Evolutionary conservation across 2,797 vertebrate species (phyloP), one percentile per base, ranked within the genome.

Genomic region (Antennarius maculatus): DNA sequence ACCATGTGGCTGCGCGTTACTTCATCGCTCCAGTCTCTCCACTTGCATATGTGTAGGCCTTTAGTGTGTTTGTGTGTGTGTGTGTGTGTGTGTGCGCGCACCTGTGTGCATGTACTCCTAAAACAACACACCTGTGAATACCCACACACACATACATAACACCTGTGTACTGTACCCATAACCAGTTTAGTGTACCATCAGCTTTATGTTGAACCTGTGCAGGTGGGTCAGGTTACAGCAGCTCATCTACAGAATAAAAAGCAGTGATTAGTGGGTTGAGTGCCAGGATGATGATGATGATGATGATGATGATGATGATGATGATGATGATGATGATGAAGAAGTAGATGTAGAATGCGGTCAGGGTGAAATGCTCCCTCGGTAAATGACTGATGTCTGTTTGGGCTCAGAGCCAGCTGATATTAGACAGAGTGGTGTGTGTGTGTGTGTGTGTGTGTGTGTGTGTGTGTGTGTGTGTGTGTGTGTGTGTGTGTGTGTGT

Each of bases 321-420:
- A 4, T 34, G 31, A 4, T 34, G 31, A 34, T 34, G 31, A 34
- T 34, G 31, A 34, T 6, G 31, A 34, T 34, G 31, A 34, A 34
- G 31, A 34, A 34, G 23, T 23, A 23, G 23, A 23, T 23, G 23
- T 23, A 23, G 23, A 23, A 23, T 23, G 23, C 23, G 23, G 23
- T 23, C 23, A 23, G 23, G 23, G 23, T 23, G 23, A 23, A 23
- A 42, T 39, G 37, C 4, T 48, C 42, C 29, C 45, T 17, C 48
- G 45, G 66, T 69, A 51, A 63, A 48, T 5, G 23, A 39, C 17
- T 56, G n/a, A 13, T 52, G 53, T 61, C 31, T 61, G 47, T 49
- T 70, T 54, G 46, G 58, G 62, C 70, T 61, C 42, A 42, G 54
- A 55, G 51, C 39, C 48, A 69, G 29, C 49, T 49, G 60, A 65